phyloP scores from a whole-genome alignment of 1,140 invertebrate genomes.

The Eumaeus atala region DNA sequence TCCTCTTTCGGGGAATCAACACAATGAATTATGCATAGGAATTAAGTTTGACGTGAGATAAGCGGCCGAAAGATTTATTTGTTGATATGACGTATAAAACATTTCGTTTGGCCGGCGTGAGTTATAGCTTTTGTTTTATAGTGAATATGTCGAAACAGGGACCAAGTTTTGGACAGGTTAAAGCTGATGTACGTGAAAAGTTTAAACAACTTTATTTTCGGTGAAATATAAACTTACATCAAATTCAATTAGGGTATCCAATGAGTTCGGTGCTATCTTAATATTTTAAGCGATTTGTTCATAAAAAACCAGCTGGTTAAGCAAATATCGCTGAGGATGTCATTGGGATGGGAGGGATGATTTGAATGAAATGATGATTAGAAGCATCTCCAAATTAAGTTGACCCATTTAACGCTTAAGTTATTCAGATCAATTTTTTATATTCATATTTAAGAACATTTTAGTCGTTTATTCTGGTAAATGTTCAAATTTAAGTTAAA shows the following conservation, averaged over 20 bases:
- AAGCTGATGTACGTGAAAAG: conserved; percentile 21
- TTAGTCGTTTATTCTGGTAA: too few relatives aligned
- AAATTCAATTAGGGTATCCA: too few relatives aligned
- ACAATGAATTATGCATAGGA: conserved; percentile 70
- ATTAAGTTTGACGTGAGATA: conserved; percentile 71
- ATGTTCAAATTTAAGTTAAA: too few relatives aligned
- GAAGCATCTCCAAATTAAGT: too few relatives aligned
- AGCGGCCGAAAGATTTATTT: conserved; percentile 68
- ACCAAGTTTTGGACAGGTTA: conserved; percentile 39
- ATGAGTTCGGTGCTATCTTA: too few relatives aligned
- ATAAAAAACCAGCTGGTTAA: neutral
- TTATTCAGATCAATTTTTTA: too few relatives aligned
- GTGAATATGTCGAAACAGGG: conserved; percentile 48
- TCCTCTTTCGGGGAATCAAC: conserved; percentile 51
- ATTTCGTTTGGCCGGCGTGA: conserved; percentile 64
- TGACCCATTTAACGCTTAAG: too few relatives aligned
- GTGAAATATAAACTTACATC: too few relatives aligned
- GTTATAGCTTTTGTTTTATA: conserved; percentile 67
- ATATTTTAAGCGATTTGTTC: too few relatives aligned
- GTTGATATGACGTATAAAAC: conserved; percentile 69
- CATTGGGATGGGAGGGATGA: too few relatives aligned
- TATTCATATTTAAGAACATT: too few relatives aligned
- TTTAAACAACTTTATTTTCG: conserved; percentile 18
- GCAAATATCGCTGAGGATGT: conserved; percentile 6
- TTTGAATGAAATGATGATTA: too few relatives aligned